Evolutionary conservation across 2,113 vertebrate species (phyloP).

Genomic region (Dicrurus megarhynchus): DNA sequence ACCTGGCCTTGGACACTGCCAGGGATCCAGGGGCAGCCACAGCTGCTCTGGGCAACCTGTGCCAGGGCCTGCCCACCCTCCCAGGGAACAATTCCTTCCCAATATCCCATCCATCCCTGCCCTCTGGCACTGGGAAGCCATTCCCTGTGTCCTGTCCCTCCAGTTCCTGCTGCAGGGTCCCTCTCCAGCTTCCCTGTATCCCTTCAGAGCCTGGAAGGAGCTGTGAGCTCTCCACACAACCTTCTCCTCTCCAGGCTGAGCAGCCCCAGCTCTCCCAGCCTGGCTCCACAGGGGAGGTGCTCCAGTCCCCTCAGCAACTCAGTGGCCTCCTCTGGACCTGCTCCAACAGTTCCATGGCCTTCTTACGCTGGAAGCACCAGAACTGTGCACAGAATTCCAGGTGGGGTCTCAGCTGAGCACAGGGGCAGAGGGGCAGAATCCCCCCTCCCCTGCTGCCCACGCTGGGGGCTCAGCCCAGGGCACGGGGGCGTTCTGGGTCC

Average conservation of each 20-base stretch:
- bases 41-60: not conserved
- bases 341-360: not conserved
- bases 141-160: rapidly evolving
- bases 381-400: not conserved
- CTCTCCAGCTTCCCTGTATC: not conserved
- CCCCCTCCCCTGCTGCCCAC: not conserved
- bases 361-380: not conserved
- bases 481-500: not conserved
- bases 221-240: not conserved
- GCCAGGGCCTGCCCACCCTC: not conserved
- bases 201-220: not conserved
- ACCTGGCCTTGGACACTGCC: not conserved
- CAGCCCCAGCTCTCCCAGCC: not conserved
- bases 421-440: not conserved
- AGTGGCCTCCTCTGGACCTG: not conserved
- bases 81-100: not conserved
- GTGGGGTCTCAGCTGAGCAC: not conserved
- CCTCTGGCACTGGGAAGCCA: rapidly evolving
- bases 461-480: not conserved
- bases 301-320: not conserved
- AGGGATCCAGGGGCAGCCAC: not conserved
- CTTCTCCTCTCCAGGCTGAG: not conserved
- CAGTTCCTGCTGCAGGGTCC: not conserved
- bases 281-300: not conserved
- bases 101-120: rapidly evolving